Conservation (phyloP, 2,113 vertebrate species). For the Irena cyanogastra region DNA sequence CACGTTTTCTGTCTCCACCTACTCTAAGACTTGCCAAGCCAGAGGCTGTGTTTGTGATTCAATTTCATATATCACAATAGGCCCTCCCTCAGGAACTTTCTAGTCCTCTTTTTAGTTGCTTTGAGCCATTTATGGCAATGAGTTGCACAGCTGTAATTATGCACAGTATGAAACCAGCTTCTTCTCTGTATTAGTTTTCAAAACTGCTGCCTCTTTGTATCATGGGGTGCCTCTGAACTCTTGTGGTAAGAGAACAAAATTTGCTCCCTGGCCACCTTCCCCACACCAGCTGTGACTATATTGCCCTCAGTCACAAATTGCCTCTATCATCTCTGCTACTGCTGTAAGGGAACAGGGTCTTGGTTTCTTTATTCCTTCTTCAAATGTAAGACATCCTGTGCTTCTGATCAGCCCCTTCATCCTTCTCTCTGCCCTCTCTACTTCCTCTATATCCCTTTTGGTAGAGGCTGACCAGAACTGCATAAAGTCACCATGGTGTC, state of each 20-base stretch:
- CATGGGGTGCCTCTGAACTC: neutral
- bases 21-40: neutral
- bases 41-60: neutral
- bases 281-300: neutral
- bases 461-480: neutral
- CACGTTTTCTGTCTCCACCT: neutral
- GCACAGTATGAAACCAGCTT: neutral
- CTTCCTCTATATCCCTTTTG: neutral
- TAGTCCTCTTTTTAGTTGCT: neutral
- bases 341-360: neutral
- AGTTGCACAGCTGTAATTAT: neutral
- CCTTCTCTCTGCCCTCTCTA: neutral
- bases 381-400: neutral
- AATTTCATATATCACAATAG: neutral
- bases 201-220: neutral
- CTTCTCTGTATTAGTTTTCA: neutral
- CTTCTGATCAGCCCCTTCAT: neutral
- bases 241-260: neutral
- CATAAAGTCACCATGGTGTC: neutral
- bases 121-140: conserved; percentile 13
- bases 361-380: neutral
- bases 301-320: neutral
- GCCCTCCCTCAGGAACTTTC: neutral
- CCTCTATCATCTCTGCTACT: neutral
- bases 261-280: neutral